A percentile compares a stretch with the other conserved stretches of the same genome.
Conservation (phyloP, 1,140 invertebrate genomes). For the Pararge aegeria region DNA sequence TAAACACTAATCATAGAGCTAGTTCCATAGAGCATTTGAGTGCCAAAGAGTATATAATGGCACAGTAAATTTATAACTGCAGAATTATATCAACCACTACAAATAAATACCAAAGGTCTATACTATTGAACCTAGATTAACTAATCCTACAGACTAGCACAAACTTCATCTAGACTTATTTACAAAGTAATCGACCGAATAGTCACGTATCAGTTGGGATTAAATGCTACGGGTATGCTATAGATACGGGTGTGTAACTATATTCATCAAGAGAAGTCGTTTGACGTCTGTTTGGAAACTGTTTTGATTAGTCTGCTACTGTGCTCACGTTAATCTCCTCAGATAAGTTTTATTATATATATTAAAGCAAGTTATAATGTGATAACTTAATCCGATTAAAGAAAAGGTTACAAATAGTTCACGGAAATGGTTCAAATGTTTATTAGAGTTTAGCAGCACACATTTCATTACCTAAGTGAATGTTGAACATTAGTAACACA, state of each 20-base stretch:
- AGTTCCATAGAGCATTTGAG: too few species aligned
- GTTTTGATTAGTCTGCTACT: conserved; percentile 18
- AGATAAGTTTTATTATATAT: conserved; percentile 13
- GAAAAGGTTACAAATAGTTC: not conserved
- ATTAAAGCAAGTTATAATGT: conserved; percentile 1
- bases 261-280: not conserved
- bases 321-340: not conserved
- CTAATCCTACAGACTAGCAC: too few species aligned
- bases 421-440: not conserved
- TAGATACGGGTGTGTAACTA: not conserved
- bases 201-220: not conserved
- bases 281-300: conserved; percentile 18
- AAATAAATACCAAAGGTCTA: too few species aligned
- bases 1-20: too few species aligned
- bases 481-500: too few species aligned
- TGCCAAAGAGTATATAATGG: too few species aligned
- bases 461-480: too few species aligned
- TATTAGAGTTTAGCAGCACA: not conserved
- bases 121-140: too few species aligned
- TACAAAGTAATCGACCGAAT: not conserved
- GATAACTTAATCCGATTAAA: not conserved
- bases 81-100: too few species aligned
- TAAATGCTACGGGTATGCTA: not conserved
- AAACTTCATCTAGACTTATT: not conserved
- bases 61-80: too few species aligned